A percentile compares a stretch with the other conserved stretches of the same genome.
phyloP scores from a whole-genome alignment of 2,797 vertebrate species.

The Myotis daubentonii region DNA sequence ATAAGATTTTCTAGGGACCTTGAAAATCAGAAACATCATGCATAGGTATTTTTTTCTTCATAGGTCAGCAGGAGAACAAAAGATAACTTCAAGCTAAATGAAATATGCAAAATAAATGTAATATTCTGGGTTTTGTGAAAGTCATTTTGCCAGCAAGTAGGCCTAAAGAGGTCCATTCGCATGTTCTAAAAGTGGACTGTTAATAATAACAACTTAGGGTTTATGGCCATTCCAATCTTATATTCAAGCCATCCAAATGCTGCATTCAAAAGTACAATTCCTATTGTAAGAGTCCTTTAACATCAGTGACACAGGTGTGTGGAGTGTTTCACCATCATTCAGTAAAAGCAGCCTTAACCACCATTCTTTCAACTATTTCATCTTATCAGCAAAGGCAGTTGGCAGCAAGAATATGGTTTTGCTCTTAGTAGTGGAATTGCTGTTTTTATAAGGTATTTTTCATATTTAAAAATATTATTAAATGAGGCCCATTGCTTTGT shows the following conservation, averaged over 20 bases:
- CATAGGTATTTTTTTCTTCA: background rate
- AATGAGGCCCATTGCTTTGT: background rate
- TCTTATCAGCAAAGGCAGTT: slow-evolving; percentile 45
- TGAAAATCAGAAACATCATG: slow-evolving; percentile 35
- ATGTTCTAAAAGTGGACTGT: background rate
- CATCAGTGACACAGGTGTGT: background rate
- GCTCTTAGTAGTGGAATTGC: background rate
- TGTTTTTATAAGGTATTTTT: slow-evolving; percentile 3
- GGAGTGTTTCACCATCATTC: slow-evolving; percentile 2
- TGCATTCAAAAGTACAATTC: slow-evolving; percentile 1
- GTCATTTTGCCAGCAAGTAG: slow-evolving; percentile 46
- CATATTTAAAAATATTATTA: background rate
- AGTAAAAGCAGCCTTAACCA: background rate
- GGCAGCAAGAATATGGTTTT: background rate
- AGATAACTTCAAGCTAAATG: slow-evolving; percentile 24
- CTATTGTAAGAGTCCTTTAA: background rate
- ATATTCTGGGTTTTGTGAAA: slow-evolving; percentile 55
- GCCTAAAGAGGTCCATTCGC: slow-evolving; percentile 12
- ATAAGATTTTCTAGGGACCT: background rate
- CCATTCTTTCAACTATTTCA: background rate
- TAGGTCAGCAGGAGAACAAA: slow-evolving; percentile 27
- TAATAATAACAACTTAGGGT: background rate
- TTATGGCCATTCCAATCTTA: background rate
- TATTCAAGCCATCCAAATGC: slow-evolving; percentile 30
- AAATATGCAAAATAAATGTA: slow-evolving; percentile 26